These are phyloP conservation scores for Notarius lentiginosus DNA, from an alignment of 2,113 vertebrate species.

Conservation along the genomic window DNA sequence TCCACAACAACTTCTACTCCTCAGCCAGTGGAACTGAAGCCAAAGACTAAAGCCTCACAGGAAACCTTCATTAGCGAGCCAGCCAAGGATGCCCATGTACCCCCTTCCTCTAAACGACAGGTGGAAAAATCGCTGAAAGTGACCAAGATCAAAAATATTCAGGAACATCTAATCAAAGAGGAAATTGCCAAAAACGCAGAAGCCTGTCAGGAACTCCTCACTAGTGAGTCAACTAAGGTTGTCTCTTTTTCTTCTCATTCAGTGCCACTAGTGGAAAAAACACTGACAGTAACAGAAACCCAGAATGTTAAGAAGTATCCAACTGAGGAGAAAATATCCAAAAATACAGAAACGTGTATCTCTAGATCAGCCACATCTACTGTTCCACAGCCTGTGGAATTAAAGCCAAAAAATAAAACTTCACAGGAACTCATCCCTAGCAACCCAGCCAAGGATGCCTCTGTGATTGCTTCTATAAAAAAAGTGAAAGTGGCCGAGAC, in stretches of 20 bases:
- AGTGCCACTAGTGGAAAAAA: background rate
- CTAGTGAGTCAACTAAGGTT: background rate
- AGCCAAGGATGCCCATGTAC: background rate
- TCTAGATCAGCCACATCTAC: background rate
- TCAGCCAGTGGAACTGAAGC: background rate
- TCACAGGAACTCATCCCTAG: constrained; percentile 9
- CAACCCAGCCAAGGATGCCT: background rate
- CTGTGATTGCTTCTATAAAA: constrained; percentile 1
- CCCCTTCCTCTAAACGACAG: background rate
- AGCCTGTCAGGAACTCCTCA: constrained; percentile 1
- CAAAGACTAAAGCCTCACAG: background rate
- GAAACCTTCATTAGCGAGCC: background rate
- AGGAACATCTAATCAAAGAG: constrained; percentile 8
- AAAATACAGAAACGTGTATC: background rate
- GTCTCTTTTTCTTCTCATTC: background rate
- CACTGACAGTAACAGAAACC: background rate
- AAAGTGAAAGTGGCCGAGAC: background rate
- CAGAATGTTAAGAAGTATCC: constrained; percentile 3
- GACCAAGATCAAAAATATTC: background rate
- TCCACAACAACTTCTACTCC: background rate
- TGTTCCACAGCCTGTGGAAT: background rate
- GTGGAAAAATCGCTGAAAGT: background rate
- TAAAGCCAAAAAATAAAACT: constrained; percentile 12
- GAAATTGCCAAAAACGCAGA: background rate
- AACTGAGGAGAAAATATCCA: constrained; percentile 22